Evolutionary conservation across 2,797 vertebrate genomes (phyloP).

Genomic region (Pipistrellus pipistrellus): DNA sequence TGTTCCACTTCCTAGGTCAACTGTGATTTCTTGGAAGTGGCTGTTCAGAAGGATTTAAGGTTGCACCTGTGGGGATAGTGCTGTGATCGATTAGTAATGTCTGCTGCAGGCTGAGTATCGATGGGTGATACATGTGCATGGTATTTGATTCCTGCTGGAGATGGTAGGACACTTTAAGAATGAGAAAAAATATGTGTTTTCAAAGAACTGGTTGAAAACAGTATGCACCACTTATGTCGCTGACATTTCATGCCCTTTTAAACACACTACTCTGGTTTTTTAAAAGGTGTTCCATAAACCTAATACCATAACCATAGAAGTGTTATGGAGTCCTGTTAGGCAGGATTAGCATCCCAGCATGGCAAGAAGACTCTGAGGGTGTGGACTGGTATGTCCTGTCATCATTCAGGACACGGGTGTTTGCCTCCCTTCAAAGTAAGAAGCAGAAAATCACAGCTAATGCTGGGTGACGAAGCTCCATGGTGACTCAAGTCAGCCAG

Average conservation of each 20-base stretch:
- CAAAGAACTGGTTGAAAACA: constrained; percentile 1
- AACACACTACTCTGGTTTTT: constrained; percentile 9
- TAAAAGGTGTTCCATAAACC: constrained; percentile 29
- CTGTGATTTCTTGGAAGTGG: not conserved
- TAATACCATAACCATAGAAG: constrained; percentile 17
- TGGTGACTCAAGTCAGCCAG: not conserved
- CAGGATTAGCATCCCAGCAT: not conserved
- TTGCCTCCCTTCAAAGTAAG: constrained; percentile 46
- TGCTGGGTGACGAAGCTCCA: not conserved
- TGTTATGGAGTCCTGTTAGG: not conserved
- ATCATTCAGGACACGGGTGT: not conserved
- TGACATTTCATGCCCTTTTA: constrained; percentile 48
- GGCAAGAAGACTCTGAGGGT: not conserved
- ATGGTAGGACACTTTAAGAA: not conserved
- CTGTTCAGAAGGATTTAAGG: constrained; percentile 19
- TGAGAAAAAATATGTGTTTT: constrained; percentile 49
- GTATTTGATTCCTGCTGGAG: not conserved
- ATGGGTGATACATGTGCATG: not conserved
- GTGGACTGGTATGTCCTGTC: not conserved
- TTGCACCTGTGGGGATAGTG: not conserved
- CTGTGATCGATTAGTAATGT: constrained; percentile 34
- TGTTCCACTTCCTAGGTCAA: not conserved
- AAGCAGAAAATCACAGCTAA: constrained; percentile 26
- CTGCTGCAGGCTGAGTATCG: not conserved
- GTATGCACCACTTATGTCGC: not conserved